Evolutionary conservation across 2,888 invertebrate genomes (phyloP).

Genomic region (Drosophila anomalata): DNA sequence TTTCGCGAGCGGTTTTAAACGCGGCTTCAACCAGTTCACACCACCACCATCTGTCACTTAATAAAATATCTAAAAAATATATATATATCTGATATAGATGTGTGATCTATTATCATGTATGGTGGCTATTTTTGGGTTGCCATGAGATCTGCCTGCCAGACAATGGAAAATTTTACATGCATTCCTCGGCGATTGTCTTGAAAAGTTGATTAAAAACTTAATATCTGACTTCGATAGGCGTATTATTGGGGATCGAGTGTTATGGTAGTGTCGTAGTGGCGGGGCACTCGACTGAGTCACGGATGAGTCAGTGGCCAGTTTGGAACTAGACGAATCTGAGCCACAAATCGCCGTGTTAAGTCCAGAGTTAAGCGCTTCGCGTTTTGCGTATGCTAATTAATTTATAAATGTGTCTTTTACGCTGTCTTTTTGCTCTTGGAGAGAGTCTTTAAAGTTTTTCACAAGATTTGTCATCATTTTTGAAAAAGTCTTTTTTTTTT

Average conservation of each 20-base stretch:
- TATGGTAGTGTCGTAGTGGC: background rate
- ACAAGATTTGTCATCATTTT: background rate
- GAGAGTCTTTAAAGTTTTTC: background rate
- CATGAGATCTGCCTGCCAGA: slow-evolving; percentile 8
- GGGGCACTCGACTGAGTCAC: slow-evolving; percentile 29
- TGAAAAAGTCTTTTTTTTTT: too few relatives aligned
- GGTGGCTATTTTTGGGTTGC: slow-evolving; percentile 30
- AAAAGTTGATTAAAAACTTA: background rate
- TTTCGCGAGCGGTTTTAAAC: background rate
- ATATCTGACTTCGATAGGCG: too few relatives aligned
- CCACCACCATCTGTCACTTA: slow-evolving; percentile 21
- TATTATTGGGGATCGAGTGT: too few relatives aligned
- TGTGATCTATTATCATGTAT: slow-evolving; percentile 30
- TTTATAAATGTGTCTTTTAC: slow-evolving; percentile 56
- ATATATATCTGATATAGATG: slow-evolving; percentile 1
- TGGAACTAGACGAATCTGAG: slow-evolving; percentile 63
- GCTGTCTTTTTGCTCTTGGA: background rate
- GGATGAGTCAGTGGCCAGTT: slow-evolving; percentile 60
- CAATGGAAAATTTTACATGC: slow-evolving; percentile 34
- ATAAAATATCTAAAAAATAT: background rate
- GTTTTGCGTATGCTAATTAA: slow-evolving; percentile 71
- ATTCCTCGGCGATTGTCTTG: background rate
- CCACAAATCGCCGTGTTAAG: slow-evolving; percentile 32
- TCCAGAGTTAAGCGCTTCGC: slow-evolving; percentile 31
- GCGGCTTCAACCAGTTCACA: slow-evolving; percentile 31